These are phyloP conservation scores for Circaetus cinerascens DNA, from an alignment of 2,113 vertebrate genomes.

Conservation along the genomic window DNA sequence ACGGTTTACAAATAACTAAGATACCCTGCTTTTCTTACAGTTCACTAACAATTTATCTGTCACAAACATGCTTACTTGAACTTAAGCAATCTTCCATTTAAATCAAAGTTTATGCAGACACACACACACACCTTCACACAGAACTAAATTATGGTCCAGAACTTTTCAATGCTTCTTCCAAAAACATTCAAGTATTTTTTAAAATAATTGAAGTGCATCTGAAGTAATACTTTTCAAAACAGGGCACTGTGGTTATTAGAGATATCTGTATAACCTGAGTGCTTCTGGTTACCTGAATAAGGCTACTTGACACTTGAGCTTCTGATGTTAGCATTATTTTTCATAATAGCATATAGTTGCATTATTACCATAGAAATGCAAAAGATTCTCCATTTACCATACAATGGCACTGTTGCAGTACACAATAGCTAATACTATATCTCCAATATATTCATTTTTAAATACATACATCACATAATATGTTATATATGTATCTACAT, in stretches of 20 bases:
- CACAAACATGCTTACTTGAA: background rate
- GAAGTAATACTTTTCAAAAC: background rate
- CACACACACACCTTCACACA: background rate
- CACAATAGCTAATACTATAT: background rate
- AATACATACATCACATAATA: background rate
- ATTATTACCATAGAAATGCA: background rate
- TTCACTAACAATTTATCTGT: background rate
- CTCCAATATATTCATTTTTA: background rate
- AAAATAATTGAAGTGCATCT: background rate
- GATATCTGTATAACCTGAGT: background rate
- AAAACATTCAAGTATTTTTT: background rate
- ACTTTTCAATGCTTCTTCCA: background rate
- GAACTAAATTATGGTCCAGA: background rate
- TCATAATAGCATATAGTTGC: background rate
- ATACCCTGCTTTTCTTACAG: background rate
- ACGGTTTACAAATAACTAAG: background rate
- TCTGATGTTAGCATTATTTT: background rate
- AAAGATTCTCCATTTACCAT: background rate
- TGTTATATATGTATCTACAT: fast-evolving
- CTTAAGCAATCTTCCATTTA: background rate
- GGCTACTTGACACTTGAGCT: background rate
- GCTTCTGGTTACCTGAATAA: background rate
- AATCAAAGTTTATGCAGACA: background rate
- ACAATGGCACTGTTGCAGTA: fast-evolving
- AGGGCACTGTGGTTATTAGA: background rate